Conservation (phyloP, 2,888 invertebrate genomes). For the Cephus spinipes region DNA sequence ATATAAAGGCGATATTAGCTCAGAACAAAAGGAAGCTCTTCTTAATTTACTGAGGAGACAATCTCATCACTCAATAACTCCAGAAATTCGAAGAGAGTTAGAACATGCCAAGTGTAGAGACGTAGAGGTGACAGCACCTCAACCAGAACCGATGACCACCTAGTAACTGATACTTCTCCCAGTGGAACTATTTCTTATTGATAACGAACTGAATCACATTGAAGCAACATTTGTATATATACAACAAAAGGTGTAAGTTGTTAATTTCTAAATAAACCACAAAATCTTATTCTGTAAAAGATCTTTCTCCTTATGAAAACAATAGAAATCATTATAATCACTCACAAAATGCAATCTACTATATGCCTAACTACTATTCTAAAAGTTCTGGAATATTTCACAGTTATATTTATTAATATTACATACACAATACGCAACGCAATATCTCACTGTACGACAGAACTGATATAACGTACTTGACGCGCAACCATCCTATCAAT, state of each 20-base stretch:
- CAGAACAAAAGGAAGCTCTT: slow-evolving; percentile 91
- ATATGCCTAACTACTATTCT: neutral
- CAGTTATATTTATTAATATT: slow-evolving; percentile 9
- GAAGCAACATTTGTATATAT: neutral
- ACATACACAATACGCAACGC: slow-evolving; percentile 7
- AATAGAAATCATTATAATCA: too few relatives aligned
- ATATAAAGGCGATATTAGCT: slow-evolving; percentile 94
- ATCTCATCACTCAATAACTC: slow-evolving; percentile 77
- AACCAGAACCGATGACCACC: slow-evolving; percentile 44
- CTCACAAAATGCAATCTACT: neutral
- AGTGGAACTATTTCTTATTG: too few relatives aligned
- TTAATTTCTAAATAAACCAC: slow-evolving; percentile 2
- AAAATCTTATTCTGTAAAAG: neutral
- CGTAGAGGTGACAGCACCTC: slow-evolving; percentile 68
- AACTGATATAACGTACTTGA: neutral
- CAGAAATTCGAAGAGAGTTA: slow-evolving; percentile 89
- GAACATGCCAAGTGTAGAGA: slow-evolving; percentile 86
- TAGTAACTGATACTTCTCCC: slow-evolving; percentile 16
- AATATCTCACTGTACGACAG: too few relatives aligned
- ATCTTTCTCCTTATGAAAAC: too few relatives aligned
- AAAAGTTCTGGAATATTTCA: slow-evolving; percentile 6
- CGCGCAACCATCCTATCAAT: slow-evolving; percentile 1
- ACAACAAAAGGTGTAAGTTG: neutral
- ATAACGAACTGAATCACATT: neutral
- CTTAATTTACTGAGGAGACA: slow-evolving; percentile 83